Percentiles rank a stretch among this genome's conserved stretches.
These are phyloP conservation scores for Potamilus streckersoni DNA, from an alignment of 1,140 invertebrate species.

Conservation along the genomic window DNA sequence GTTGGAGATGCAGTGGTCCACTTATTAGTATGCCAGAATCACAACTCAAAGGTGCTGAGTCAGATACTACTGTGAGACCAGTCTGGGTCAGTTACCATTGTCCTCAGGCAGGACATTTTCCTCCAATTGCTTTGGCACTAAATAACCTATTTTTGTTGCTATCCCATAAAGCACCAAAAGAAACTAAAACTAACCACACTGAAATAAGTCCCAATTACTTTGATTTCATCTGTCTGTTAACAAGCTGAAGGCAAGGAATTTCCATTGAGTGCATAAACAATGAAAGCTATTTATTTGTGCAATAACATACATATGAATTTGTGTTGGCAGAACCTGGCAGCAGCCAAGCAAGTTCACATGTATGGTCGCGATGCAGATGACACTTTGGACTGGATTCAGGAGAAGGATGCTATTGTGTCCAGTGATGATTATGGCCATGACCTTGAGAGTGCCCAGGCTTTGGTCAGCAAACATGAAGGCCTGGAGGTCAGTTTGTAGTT, in stretches of 20 bases:
- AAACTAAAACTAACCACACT: too few species aligned
- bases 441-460: slow-evolving; percentile 93
- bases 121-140: too few species aligned
- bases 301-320: background rate
- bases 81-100: too few species aligned
- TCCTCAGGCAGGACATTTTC: too few species aligned
- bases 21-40: too few species aligned
- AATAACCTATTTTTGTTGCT: too few species aligned
- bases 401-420: slow-evolving; percentile 96
- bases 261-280: background rate
- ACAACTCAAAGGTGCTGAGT: too few species aligned
- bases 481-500: slow-evolving; percentile 83
- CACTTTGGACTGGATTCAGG: slow-evolving; percentile 99
- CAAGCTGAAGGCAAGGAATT: background rate
- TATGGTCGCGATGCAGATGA: slow-evolving; percentile 98
- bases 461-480: slow-evolving; percentile 97
- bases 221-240: background rate
- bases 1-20: too few species aligned
- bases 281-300: background rate
- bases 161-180: too few species aligned
- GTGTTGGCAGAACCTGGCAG: slow-evolving; percentile 80
- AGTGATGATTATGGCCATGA: slow-evolving; percentile 97
- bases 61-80: too few species aligned
- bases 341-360: slow-evolving; percentile 96
- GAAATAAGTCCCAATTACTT: background rate